Evolutionary conservation across 2,113 vertebrate genomes (phyloP).

Genomic region (Halichoeres trimaculatus): DNA sequence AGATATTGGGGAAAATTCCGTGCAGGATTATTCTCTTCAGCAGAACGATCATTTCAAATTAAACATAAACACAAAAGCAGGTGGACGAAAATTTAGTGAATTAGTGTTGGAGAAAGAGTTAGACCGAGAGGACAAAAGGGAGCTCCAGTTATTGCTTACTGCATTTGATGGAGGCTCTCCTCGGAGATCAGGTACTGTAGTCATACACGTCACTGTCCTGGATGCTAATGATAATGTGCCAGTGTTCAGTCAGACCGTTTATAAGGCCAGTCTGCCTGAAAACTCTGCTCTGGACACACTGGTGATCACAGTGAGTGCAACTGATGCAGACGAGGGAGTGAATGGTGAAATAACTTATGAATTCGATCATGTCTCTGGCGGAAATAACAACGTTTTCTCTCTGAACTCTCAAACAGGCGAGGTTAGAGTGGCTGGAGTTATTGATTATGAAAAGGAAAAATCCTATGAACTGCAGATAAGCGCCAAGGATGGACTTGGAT

Average conservation of each 20-base stretch:
- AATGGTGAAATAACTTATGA: constrained; percentile 80
- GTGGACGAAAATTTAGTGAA: constrained; percentile 71
- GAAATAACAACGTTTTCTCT: neutral
- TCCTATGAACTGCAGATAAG: constrained; percentile 64
- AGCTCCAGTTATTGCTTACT: constrained; percentile 68
- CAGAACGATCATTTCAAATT: constrained; percentile 75
- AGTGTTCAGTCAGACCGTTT: constrained; percentile 71
- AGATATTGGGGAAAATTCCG: constrained; percentile 73
- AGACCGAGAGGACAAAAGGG: constrained; percentile 68
- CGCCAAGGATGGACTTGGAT: constrained; percentile 79
- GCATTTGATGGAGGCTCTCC: constrained; percentile 69
- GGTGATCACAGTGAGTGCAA: constrained; percentile 78
- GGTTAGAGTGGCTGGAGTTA: constrained; percentile 20
- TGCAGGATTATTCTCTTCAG: constrained; percentile 71
- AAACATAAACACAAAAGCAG: constrained; percentile 48
- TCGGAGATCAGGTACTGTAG: constrained; percentile 60
- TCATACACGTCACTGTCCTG: constrained; percentile 67
- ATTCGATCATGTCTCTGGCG: constrained; percentile 39
- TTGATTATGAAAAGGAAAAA: too few relatives aligned
- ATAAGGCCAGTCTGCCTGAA: constrained; percentile 69
- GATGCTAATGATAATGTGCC: constrained; percentile 81
- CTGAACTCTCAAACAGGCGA: constrained; percentile 23
- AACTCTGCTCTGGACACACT: constrained; percentile 54
- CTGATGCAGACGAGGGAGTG: constrained; percentile 80
- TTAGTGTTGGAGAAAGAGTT: constrained; percentile 74